Conservation (phyloP, 1,140 invertebrate genomes). For the Dinothrombium tinctorium region DNA sequence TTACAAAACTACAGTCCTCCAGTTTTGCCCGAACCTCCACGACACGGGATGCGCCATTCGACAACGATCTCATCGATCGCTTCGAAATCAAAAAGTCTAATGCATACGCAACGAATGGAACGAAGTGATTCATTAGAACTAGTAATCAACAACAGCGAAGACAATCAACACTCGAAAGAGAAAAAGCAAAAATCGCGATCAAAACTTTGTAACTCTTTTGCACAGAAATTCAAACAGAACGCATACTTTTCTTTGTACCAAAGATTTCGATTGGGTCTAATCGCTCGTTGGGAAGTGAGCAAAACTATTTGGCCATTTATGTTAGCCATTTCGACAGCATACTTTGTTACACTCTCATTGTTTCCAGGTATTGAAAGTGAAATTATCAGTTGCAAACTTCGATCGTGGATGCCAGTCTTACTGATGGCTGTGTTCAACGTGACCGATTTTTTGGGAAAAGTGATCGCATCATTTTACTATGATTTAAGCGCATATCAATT, state of each 20-base stretch:
- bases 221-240: too few species aligned
- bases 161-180: too few species aligned
- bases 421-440: slow-evolving; percentile 67
- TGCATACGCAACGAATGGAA: too few species aligned
- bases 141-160: too few species aligned
- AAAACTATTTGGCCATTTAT: slow-evolving; percentile 53
- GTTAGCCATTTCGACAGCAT: slow-evolving; percentile 56
- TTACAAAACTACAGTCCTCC: slow-evolving; percentile 8
- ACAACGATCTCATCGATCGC: too few species aligned
- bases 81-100: too few species aligned
- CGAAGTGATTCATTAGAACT: too few species aligned
- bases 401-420: slow-evolving; percentile 69
- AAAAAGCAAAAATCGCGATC: too few species aligned
- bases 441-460: slow-evolving; percentile 59
- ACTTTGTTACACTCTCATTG: slow-evolving; percentile 60
- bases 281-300: not conserved
- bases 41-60: not conserved
- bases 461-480: slow-evolving; percentile 49
- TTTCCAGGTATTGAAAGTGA: slow-evolving; percentile 74
- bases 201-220: too few species aligned
- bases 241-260: too few species aligned
- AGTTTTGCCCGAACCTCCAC: not conserved
- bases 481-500: slow-evolving; percentile 51
- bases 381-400: slow-evolving; percentile 50
- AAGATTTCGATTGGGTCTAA: too few species aligned